Evolutionary conservation across 2,797 vertebrate species (phyloP), one percentile per base, ranked within the genome.

Genomic region (Hydrocynus forskahlii): DNA sequence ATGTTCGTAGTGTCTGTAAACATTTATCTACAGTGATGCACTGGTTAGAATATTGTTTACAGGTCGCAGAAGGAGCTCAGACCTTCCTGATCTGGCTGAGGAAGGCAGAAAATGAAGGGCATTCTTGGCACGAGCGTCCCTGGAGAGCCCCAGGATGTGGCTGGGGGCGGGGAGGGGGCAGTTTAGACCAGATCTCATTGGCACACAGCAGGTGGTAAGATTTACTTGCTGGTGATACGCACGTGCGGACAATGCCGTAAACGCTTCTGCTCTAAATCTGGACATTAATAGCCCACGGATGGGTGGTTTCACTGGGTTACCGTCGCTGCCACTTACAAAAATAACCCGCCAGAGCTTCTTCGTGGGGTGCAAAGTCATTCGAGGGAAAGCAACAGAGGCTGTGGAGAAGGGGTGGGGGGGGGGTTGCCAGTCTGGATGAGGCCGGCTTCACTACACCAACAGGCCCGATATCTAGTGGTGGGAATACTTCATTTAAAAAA

Each of bases 161-260:
- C 6, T 0, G 52, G 25, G 29, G 35, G 35, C 35, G 4, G 2
- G 35, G 35, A 14, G 48, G 12, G 17, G 52, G 71, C 45, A 29
- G 76, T 55, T 85, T 45, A 45, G 23, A 85, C 63, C 4, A n/a
- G 40, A 48, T 48, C 72, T 59, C 40, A 21, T 21, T 62, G 17
- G 45, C 59, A 64, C 63, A 79, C 45, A 69, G 79, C 63, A 8
- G 59, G 7, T 16, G 68, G 59, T 76, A 70, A 78, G 84, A 84
- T 63, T 7, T 55, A 60, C n/a, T n/a, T n/a, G n/a, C n/a, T 89
- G 91, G 3, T 86, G 86, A 12, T 40, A 76, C 8, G 40, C 87
- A 71, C 55, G 16, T 50, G 76, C 29, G 75, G 25, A 10, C 63
- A 64, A 2, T 50, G 43, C 78, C 85, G 82, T 77, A 83, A 83